These are phyloP conservation scores for Staurois parvus DNA, from an alignment of 2,797 vertebrate genomes.

Conservation along the genomic window DNA sequence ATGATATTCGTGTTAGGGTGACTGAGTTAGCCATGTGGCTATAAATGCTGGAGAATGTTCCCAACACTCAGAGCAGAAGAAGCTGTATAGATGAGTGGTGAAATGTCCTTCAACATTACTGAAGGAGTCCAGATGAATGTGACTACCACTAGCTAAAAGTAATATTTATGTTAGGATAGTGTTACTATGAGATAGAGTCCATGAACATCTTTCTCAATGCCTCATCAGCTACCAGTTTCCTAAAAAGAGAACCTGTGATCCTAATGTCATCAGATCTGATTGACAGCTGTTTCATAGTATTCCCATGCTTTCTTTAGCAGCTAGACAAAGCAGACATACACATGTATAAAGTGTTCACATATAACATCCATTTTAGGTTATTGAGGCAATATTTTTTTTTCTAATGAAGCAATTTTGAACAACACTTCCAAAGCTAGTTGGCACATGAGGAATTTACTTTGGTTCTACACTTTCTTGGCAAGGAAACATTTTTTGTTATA, in stretches of 20 bases:
- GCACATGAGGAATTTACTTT: constrained; percentile 72
- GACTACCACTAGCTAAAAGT: no score
- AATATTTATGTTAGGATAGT: neutral
- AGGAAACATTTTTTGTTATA: constrained; percentile 52
- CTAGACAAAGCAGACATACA: neutral
- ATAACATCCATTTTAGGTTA: constrained; percentile 32
- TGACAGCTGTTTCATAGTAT: neutral
- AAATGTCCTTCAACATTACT: no score
- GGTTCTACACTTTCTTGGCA: constrained; percentile 75
- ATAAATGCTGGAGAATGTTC: no score
- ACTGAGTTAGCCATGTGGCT: no score
- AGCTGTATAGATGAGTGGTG: no score
- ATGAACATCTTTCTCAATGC: neutral
- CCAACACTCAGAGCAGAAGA: no score
- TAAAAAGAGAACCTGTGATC: neutral
- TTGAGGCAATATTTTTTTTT: constrained; percentile 20
- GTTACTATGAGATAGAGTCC: neutral
- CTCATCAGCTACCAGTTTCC: neutral
- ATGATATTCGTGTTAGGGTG: no score
- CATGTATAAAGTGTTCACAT: constrained; percentile 45
- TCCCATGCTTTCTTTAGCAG: neutral
- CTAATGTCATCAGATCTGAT: neutral
- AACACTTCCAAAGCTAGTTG: constrained; percentile 74
- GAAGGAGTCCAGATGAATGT: neutral
- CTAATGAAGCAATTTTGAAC: constrained; percentile 55